These are phyloP conservation scores for Allenopithecus nigroviridis DNA, from an alignment of 2,797 vertebrate genomes.

Conservation along the genomic window DNA sequence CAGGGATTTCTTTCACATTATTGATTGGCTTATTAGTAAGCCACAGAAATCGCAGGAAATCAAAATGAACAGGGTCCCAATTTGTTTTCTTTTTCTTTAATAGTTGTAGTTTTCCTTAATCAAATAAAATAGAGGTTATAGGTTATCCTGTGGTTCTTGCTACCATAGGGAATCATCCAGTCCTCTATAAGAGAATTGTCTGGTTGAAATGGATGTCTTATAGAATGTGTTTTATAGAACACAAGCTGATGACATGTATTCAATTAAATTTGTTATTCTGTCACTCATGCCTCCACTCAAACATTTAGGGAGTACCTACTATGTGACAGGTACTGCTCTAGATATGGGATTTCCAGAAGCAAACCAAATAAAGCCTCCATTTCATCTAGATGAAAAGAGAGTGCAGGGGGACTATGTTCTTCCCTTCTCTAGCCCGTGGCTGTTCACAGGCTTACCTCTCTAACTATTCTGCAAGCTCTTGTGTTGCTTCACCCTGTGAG, in stretches of 20 bases:
- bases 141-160: neutral
- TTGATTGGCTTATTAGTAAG: slow-evolving; percentile 57
- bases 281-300: neutral
- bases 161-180: neutral
- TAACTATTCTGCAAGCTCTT: neutral
- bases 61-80: neutral
- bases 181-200: neutral
- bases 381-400: neutral
- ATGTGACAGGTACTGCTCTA: neutral
- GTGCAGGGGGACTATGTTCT: neutral
- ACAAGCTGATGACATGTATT: neutral
- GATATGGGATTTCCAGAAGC: neutral
- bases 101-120: neutral
- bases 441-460: neutral
- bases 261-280: neutral
- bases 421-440: neutral
- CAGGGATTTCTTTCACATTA: slow-evolving; percentile 38
- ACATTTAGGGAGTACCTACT: neutral
- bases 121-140: slow-evolving; percentile 23
- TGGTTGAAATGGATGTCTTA: neutral
- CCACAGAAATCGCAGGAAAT: slow-evolving; percentile 58
- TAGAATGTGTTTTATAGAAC: neutral
- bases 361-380: neutral
- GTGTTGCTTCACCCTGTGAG: neutral
- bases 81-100: slow-evolving; percentile 21